phyloP scores from a whole-genome alignment of 2,797 vertebrate species.

The Dryobates pubescens region DNA sequence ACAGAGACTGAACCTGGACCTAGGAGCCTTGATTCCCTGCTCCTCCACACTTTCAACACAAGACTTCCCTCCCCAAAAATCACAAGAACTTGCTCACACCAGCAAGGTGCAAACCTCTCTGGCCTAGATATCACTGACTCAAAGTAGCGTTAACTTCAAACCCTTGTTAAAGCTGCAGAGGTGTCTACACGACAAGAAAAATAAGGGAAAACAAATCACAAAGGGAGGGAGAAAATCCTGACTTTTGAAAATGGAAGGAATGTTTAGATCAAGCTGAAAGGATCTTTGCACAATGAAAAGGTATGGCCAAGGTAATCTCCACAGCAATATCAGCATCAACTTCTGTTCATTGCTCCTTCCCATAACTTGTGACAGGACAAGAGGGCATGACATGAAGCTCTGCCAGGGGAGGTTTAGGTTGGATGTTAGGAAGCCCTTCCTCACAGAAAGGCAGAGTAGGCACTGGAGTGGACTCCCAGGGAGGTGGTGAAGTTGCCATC shows the following conservation, averaged over 20 bases:
- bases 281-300: conserved; percentile 5
- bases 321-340: background rate
- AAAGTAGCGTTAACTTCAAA: conserved; percentile 52
- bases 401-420: too few species aligned
- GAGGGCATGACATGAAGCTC: too few species aligned
- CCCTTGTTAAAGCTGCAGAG: conserved; percentile 27
- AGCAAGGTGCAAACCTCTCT: conserved; percentile 37
- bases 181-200: conserved; percentile 1
- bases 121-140: conserved; percentile 50
- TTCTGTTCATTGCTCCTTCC: background rate
- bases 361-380: background rate
- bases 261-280: background rate
- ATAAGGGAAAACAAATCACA: conserved; percentile 30
- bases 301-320: background rate
- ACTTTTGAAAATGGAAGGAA: background rate
- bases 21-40: background rate
- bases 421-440: too few species aligned
- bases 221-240: background rate
- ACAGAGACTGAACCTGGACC: background rate
- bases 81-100: conserved; percentile 7
- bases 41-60: background rate
- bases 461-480: too few species aligned
- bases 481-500: too few species aligned
- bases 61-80: conserved; percentile 29
- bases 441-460: too few species aligned